phyloP scores from a whole-genome alignment of 2,797 vertebrate species.

The Enteromius paludinosus region DNA sequence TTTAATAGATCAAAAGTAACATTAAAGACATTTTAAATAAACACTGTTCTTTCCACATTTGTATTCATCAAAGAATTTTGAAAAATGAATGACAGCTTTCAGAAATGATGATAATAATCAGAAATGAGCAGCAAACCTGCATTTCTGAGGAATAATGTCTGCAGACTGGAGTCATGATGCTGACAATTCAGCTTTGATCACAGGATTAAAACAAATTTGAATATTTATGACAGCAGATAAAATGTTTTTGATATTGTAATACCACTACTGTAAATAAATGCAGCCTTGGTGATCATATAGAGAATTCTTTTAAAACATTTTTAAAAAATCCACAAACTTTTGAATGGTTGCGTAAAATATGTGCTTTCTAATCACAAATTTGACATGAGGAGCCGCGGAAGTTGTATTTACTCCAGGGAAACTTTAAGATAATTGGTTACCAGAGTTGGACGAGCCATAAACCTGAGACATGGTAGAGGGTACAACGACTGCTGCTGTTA shows the following conservation, averaged over 20 bases:
- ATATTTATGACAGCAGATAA: neutral
- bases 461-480: neutral
- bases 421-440: neutral
- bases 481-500: too few species aligned
- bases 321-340: too few species aligned
- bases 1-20: neutral
- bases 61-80: neutral
- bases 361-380: neutral
- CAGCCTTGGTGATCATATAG: neutral
- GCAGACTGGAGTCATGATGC: neutral
- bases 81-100: neutral
- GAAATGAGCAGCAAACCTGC: neutral
- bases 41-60: neutral
- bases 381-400: too few species aligned
- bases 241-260: neutral
- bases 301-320: neutral
- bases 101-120: neutral
- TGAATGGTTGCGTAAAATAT: neutral
- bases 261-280: neutral
- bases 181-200: neutral
- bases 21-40: neutral
- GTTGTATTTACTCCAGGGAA: neutral
- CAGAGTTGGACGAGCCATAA: neutral
- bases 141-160: neutral
- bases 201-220: neutral